A percentile compares a stretch with the other conserved stretches of the same genome.
Conservation (phyloP, 2,888 invertebrate species). For the Tupiocoris notatus region DNA sequence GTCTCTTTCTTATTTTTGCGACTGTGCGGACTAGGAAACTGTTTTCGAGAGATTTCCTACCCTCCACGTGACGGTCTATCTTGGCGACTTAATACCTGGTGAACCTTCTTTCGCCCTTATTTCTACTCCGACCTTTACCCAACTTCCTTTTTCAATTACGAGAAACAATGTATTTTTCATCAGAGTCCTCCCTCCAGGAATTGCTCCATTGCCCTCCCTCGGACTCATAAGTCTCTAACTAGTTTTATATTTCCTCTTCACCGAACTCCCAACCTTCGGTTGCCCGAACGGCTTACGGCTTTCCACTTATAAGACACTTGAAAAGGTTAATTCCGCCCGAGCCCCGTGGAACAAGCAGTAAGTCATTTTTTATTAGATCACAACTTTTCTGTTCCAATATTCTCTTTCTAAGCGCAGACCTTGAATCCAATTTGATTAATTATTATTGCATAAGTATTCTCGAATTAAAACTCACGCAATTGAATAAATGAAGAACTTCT, state of each 20-base stretch:
- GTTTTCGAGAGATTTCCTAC: conserved; percentile 24
- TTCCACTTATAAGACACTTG: background rate
- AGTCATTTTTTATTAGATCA: background rate
- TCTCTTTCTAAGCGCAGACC: background rate
- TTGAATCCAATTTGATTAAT: background rate
- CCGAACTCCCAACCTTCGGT: background rate
- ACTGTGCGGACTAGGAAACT: background rate
- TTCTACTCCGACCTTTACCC: background rate
- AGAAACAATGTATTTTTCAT: conserved; percentile 41
- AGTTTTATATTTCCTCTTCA: conserved; percentile 35
- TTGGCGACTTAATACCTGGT: conserved; percentile 35
- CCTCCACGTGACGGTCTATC: conserved; percentile 32
- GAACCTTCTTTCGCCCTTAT: background rate
- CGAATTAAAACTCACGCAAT: no score
- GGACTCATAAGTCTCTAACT: conserved; percentile 34
- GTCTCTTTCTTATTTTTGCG: background rate
- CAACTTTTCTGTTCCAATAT: background rate
- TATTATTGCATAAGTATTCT: no score
- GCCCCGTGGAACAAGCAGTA: background rate
- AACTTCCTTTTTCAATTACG: conserved; percentile 32
- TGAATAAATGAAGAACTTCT: no score
- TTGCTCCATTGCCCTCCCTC: background rate
- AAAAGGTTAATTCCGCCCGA: background rate
- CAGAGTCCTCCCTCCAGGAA: conserved; percentile 11
- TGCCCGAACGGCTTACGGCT: background rate